Conservation (phyloP, 2,113 vertebrate species). For the Hirundichthys speculiger region DNA sequence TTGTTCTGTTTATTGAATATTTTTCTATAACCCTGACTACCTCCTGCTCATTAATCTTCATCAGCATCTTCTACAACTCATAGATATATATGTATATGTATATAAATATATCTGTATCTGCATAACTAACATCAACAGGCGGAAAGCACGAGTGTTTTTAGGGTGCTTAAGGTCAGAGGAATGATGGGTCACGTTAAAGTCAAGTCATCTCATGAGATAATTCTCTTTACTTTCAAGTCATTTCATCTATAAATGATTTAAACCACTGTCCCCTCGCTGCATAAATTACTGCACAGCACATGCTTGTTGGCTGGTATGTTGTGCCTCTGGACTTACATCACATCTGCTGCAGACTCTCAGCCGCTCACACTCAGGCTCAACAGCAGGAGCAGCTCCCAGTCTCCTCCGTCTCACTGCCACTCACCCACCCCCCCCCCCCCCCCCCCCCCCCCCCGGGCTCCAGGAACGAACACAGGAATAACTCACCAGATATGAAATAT, state of each 20-base stretch:
- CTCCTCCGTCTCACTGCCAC: slow-evolving; percentile 7
- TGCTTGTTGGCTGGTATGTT: not conserved
- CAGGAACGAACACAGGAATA: slow-evolving; percentile 41
- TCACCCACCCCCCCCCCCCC: not conserved
- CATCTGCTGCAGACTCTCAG: slow-evolving; percentile 50
- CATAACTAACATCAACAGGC: no score
- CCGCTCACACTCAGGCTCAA: not conserved
- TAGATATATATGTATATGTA: no score
- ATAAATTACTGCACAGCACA: not conserved
- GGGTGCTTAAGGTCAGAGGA: not conserved
- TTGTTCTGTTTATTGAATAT: no score
- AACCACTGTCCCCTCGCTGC: not conserved
- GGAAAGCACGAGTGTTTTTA: not conserved
- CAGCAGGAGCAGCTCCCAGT: slow-evolving; percentile 13
- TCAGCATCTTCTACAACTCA: no score
- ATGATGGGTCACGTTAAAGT: not conserved
- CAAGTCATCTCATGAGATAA: not conserved
- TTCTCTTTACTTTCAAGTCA: not conserved
- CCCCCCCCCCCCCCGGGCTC: not conserved
- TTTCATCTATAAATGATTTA: not conserved
- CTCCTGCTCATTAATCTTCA: no score
- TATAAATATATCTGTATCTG: no score
- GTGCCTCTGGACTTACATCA: slow-evolving; percentile 30
- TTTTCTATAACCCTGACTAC: no score
- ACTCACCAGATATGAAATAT: slow-evolving; percentile 57